Evolutionary conservation across 2,113 vertebrate genomes (phyloP), one percentile per base, ranked within the genome.

Genomic region (Cyanoderma ruficeps): DNA sequence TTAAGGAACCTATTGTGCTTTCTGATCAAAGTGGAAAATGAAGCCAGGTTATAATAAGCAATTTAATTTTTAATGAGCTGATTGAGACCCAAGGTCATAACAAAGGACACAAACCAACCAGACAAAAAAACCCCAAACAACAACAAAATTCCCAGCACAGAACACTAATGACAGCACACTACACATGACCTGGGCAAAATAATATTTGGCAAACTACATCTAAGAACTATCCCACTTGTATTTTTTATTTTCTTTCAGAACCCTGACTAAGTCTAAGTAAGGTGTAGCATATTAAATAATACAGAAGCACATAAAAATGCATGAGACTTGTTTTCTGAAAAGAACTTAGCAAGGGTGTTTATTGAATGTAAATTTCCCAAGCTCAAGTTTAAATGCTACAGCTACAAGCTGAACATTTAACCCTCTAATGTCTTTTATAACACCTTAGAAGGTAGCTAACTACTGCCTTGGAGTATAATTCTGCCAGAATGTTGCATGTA

Each of bases 11-110:
- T 94, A 95, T 93, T 97, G 97, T 96, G 93, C 93, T 98, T 98
- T 97, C 92, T 98, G 97, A 98, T 98, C 97, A 98, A 98, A 98
- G 93, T 96, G 75, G 86, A 97, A 97, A 98, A 96, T 16, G 90
- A 98, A 97, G 89, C 89, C 84, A 96, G 84, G 92, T 89, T 98
- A 96, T 97, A 98, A 98, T 97, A 98, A 98, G 96, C 96, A 97
- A 98, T 98, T 98, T 97, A 98, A 98, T 98, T 98, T 98, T 98
- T 98, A 98, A 98, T 98, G 97, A 98, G 96, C 60, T 95, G 91
- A 95, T 95, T 74, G 49, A 31, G 96, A 94, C 92, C 87, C 97
- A 98, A 98, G 97, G 97, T 98, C 97, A 97, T 90, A 97, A 95
- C 41, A 92, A 97, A 97, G 95, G 95, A 93, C 97, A 97, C 59